Percentiles rank a stretch among this genome's conserved stretches.
These are phyloP conservation scores for Sparus aurata DNA, from an alignment of 2,797 vertebrate genomes.

Conservation along the genomic window DNA sequence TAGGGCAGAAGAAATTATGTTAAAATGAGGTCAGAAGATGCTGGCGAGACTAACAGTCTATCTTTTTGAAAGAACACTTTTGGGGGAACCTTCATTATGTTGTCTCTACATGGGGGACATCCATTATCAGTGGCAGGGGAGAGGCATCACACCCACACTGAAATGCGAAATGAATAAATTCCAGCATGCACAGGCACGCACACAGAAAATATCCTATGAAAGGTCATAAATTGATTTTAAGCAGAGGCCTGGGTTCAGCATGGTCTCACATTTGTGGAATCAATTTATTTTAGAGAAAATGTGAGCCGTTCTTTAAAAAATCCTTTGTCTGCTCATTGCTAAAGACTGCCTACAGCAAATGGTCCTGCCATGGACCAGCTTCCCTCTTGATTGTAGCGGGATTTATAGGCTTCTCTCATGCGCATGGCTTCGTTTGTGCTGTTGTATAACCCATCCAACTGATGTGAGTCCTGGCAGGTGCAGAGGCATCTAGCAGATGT, in stretches of 20 bases:
- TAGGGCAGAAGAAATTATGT: neutral
- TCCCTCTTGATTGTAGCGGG: neutral
- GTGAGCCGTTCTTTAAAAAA: neutral
- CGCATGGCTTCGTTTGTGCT: neutral
- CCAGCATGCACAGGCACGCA: neutral
- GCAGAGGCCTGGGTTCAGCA: neutral
- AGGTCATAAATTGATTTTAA: neutral
- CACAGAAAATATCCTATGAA: neutral
- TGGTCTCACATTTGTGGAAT: neutral
- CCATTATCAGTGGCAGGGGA: neutral
- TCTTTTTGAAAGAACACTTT: neutral
- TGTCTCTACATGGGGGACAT: neutral
- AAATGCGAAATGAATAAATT: constrained; percentile 4
- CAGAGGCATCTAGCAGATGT: neutral
- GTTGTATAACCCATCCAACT: neutral
- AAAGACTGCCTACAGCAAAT: neutral
- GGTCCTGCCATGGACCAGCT: neutral
- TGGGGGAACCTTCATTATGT: neutral
- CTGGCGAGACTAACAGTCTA: neutral
- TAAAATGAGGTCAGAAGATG: neutral
- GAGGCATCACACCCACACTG: neutral
- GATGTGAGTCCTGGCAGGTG: neutral
- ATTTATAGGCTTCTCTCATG: neutral
- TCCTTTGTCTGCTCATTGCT: neutral
- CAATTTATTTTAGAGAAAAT: neutral